Base-by-base conservation (phyloP, 2,888 invertebrate genomes). In the Isoperla grammatica region DNA sequence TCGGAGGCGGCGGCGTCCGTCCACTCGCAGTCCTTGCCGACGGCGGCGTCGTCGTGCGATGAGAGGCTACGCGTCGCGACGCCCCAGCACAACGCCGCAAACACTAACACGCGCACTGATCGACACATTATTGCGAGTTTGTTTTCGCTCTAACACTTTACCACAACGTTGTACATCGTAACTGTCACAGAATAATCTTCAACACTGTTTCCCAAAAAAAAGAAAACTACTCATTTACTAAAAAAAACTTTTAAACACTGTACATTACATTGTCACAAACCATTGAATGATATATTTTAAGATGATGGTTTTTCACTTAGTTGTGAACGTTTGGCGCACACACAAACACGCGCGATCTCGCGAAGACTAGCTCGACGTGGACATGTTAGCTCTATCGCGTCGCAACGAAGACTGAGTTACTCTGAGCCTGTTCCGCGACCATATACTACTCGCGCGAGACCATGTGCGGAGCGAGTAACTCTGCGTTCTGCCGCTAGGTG, bases 21-120 rank as follows among this genome's bases (percentile, higher is more conserved):
- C 81, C 86, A 87, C 70, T 84, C 83, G 76, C 88, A 88, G 70
- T 86, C 86, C 73, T 80, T 81, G 67, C 86, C 86, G 61, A 84
- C 86, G 61, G 84, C 81, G 72, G 83, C 82, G 68, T 83, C 82
- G 71, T 48, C 59, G 13, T 56, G 48, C 22, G 59, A 59, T 56
- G 63, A 43, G 40, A 63, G 60, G 49, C 61, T 61, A 1, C 63
- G 61, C 35, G 48, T 57, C 12, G 20, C 20, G 29, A 29, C 29
- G 29, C 29, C 29, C 50, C 23, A 69, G 60, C 49, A 66, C 58
- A 68, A 61, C 58, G 66, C 61, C 66, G 67, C 65, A 15, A 69
- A 49, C 56, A 70, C 59, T 9, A 13, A 2, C 17, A 40, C 11
- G 22, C n/a, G n/a, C n/a, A n/a, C 37, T 20, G 11, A 19, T 43